Evolutionary conservation across 2,113 vertebrate species (phyloP).

Genomic region (Pithys albifrons): DNA sequence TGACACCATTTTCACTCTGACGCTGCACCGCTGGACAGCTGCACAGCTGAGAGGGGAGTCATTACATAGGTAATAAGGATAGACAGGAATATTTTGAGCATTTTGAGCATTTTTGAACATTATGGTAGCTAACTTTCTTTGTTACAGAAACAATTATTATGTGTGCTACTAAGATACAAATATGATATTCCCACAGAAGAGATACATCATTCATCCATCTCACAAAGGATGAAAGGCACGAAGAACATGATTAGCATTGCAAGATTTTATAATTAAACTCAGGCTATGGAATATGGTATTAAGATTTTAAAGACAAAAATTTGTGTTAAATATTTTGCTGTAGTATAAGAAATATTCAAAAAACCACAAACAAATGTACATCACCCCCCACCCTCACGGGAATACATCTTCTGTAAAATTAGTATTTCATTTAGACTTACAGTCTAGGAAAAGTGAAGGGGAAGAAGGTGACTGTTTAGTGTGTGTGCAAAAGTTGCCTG

Average conservation of each 20-base stretch:
- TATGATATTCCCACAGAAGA: not conserved
- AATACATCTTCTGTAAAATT: not conserved
- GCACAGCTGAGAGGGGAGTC: not conserved
- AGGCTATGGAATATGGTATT: not conserved
- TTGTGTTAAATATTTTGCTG: not conserved
- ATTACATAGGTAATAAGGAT: not conserved
- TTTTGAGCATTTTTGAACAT: not conserved
- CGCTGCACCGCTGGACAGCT: not conserved
- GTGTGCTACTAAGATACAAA: not conserved
- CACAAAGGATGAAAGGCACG: not conserved
- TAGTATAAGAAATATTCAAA: not conserved
- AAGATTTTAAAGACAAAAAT: constrained; percentile 7
- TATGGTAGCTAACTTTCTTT: not conserved
- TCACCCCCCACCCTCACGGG: not conserved
- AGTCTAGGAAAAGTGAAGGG: not conserved
- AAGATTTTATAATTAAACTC: not conserved
- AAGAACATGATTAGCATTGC: not conserved
- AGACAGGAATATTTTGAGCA: not conserved
- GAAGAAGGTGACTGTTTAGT: not conserved
- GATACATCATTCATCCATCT: not conserved
- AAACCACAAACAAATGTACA: not conserved
- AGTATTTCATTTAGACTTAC: not conserved
- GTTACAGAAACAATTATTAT: not conserved
- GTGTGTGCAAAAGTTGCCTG: not conserved
- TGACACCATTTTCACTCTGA: not conserved